Percentiles rank a stretch among this genome's conserved stretches.
Evolutionary conservation across 2,888 invertebrate genomes (phyloP).

Genomic region (Venustoraphidia nigricollis): DNA sequence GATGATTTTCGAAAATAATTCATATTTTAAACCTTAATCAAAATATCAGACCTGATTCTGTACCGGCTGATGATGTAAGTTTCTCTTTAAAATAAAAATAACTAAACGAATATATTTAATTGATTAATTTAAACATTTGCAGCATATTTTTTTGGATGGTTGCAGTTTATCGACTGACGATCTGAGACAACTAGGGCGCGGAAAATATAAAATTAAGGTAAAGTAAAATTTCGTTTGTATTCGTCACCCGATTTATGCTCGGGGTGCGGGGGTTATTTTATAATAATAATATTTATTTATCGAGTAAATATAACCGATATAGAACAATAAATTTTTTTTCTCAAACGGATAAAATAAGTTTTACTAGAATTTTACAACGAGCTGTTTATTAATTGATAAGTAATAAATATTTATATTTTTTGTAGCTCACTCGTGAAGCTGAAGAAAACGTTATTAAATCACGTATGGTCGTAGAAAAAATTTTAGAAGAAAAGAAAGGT

Average conservation of each 20-base stretch:
- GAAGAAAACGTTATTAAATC: conserved; percentile 33
- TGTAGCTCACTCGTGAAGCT: conserved; percentile 34
- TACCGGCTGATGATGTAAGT: conserved; percentile 22
- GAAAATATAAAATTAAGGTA: conserved; percentile 36
- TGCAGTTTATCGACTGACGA: conserved; percentile 37
- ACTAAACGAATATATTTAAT: too few relatives aligned
- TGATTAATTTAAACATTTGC: conserved; percentile 9
- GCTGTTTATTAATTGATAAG: neutral
- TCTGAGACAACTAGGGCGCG: conserved; percentile 36
- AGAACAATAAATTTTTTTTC: neutral
- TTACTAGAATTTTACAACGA: neutral
- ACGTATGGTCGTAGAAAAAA: conserved; percentile 36
- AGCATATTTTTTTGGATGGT: conserved; percentile 39
- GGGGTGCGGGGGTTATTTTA: too few relatives aligned
- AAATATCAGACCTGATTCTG: conserved; percentile 19
- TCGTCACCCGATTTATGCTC: neutral
- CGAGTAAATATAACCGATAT: too few relatives aligned
- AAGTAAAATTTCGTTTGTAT: conserved; percentile 6
- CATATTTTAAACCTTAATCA: too few relatives aligned
- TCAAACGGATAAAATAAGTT: neutral
- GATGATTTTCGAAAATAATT: too few relatives aligned
- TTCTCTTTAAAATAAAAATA: neutral
- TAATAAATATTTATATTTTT: conserved; percentile 6
- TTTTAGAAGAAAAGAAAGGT: conserved; percentile 41
- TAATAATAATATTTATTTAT: too few relatives aligned